phyloP scores from a whole-genome alignment of 2,888 invertebrate genomes.

The Mesopsocus fuscifrons region DNA sequence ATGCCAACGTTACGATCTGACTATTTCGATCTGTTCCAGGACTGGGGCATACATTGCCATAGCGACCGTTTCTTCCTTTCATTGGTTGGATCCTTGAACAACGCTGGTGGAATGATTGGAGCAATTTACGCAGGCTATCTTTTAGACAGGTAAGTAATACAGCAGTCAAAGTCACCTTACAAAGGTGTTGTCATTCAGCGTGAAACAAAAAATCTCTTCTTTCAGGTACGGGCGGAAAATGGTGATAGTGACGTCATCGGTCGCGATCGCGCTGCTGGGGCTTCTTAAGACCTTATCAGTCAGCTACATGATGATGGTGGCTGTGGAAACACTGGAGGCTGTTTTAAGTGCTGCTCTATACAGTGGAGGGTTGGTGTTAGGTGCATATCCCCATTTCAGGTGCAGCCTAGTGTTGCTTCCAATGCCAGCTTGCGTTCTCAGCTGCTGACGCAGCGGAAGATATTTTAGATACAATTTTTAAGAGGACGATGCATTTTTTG shows the following conservation, averaged over 20 bases:
- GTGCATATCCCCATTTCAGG: too few species aligned
- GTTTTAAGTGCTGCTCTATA: constrained; percentile 47
- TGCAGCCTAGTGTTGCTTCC: too few species aligned
- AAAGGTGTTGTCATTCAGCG: too few species aligned
- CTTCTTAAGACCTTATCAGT: constrained; percentile 45
- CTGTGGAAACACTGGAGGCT: constrained; percentile 53
- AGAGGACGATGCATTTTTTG: too few species aligned
- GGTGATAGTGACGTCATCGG: constrained; percentile 34
- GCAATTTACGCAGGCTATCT: not conserved
- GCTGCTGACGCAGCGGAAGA: too few species aligned
- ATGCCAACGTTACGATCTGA: too few species aligned
- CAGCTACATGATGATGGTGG: constrained; percentile 45
- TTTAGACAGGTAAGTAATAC: not conserved
- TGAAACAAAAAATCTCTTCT: too few species aligned
- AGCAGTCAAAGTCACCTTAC: too few species aligned
- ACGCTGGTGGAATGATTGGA: not conserved
- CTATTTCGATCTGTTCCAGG: too few species aligned
- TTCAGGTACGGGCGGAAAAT: constrained; percentile 39
- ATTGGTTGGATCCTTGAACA: not conserved
- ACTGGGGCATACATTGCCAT: not conserved
- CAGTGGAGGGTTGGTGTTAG: constrained; percentile 51
- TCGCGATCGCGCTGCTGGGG: constrained; percentile 42
- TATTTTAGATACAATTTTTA: too few species aligned
- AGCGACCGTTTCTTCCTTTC: not conserved
- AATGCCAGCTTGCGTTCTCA: too few species aligned